A percentile compares a stretch with the other conserved stretches of the same genome.
Evolutionary conservation across 2,888 invertebrate genomes (phyloP).

Genomic region (Micoletzkya japonica): DNA sequence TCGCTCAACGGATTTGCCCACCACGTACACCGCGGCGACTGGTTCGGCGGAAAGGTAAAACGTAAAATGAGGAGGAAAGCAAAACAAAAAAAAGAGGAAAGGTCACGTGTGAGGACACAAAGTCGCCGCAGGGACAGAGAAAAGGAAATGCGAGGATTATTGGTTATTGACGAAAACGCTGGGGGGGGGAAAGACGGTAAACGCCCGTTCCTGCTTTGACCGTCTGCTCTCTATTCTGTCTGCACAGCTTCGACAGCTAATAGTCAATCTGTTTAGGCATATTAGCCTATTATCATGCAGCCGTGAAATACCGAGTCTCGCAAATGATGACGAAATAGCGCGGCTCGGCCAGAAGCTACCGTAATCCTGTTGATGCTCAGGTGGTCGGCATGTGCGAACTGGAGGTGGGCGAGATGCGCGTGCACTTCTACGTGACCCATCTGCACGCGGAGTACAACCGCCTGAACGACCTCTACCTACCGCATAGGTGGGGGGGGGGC

Average conservation of each 20-base stretch:
- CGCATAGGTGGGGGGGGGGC: slow-evolving; percentile 78
- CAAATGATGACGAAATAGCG: too few relatives aligned
- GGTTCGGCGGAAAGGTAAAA: slow-evolving; percentile 95
- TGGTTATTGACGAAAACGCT: background rate
- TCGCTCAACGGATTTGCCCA: slow-evolving; percentile 95
- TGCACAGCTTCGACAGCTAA: too few relatives aligned
- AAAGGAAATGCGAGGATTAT: background rate
- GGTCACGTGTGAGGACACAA: background rate
- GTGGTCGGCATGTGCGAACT: slow-evolving; percentile 65
- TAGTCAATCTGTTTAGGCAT: too few relatives aligned
- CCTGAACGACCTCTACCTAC: slow-evolving; percentile 80
- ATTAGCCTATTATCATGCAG: background rate
- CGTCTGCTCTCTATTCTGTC: too few relatives aligned
- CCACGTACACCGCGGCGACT: slow-evolving; percentile 86
- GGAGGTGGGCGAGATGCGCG: slow-evolving; percentile 69
- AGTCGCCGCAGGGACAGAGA: background rate
- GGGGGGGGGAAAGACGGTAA: too few relatives aligned
- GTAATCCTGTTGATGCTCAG: slow-evolving; percentile 27
- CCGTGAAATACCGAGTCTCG: background rate
- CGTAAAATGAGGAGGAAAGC: too few relatives aligned
- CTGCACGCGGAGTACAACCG: slow-evolving; percentile 90
- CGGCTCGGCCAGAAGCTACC: too few relatives aligned
- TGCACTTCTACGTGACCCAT: slow-evolving; percentile 91
- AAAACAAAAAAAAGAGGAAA: too few relatives aligned
- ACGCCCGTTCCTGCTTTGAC: too few relatives aligned